These are phyloP conservation scores for Dendrocopos noguchii DNA, from an alignment of 2,113 vertebrate genomes.

Conservation along the genomic window DNA sequence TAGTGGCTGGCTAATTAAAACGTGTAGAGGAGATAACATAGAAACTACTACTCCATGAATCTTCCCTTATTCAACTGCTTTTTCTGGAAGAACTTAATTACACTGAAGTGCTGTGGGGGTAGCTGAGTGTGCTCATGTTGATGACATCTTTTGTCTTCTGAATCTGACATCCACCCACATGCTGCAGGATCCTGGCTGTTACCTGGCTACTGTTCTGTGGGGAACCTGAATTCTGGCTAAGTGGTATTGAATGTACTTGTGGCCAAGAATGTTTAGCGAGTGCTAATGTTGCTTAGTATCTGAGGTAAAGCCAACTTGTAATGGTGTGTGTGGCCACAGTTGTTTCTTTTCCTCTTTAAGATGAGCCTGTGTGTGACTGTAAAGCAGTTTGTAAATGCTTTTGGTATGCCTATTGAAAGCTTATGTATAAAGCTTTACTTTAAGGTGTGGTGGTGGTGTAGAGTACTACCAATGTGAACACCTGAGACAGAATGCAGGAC, in stretches of 20 bases:
- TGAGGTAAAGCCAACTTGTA: not conserved
- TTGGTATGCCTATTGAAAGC: not conserved
- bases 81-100: slow-evolving; percentile 18
- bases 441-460: not conserved
- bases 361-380: not conserved
- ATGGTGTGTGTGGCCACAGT: too few species aligned
- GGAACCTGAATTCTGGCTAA: not conserved
- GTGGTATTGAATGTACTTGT: not conserved
- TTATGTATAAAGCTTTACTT: not conserved
- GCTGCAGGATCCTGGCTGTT: slow-evolving; percentile 24
- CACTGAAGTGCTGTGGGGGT: slow-evolving; percentile 38
- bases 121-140: not conserved
- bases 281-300: not conserved
- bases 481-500: not conserved
- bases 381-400: not conserved
- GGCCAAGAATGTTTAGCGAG: not conserved
- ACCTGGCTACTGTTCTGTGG: slow-evolving; percentile 19
- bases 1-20: not conserved
- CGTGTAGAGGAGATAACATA: not conserved
- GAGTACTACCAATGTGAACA: not conserved
- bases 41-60: not conserved
- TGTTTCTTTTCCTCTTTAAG: not conserved
- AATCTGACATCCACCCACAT: slow-evolving; percentile 13
- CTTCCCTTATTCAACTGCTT: not conserved
- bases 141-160: slow-evolving; percentile 39